Percentiles rank a stretch among this genome's conserved stretches.
These are phyloP conservation scores for Girardinus metallicus DNA, from an alignment of 2,797 vertebrate species.

Conservation along the genomic window DNA sequence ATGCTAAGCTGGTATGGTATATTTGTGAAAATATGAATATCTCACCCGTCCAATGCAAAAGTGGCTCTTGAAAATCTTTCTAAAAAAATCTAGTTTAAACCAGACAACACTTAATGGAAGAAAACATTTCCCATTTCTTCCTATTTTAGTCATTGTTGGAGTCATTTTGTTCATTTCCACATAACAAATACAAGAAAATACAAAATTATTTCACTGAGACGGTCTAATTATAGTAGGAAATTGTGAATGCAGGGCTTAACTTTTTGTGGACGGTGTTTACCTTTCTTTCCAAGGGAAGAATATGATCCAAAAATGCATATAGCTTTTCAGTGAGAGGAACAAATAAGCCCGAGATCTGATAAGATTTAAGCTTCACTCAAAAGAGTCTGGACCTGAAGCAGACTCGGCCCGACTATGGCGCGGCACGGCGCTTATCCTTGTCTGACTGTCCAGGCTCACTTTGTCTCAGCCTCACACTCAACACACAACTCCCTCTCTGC, in stretches of 20 bases:
- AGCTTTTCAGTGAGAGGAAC: constrained; percentile 72
- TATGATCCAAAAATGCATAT: constrained; percentile 55
- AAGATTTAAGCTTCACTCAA: constrained; percentile 69
- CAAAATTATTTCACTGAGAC: not conserved
- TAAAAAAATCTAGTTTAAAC: not conserved
- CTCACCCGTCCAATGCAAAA: not conserved
- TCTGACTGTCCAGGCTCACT: constrained; percentile 60
- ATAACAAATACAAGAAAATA: not conserved
- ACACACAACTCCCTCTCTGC: constrained; percentile 45
- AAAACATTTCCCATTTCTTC: not conserved
- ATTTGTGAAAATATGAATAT: not conserved
- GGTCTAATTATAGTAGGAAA: constrained; percentile 27
- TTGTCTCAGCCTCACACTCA: constrained; percentile 45
- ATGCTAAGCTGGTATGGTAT: not conserved
- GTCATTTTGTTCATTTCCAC: not conserved
- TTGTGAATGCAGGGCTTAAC: constrained; percentile 32
- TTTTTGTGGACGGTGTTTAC: constrained; percentile 51
- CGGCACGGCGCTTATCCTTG: constrained; percentile 67
- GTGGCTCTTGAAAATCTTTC: not conserved
- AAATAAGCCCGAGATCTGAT: constrained; percentile 75
- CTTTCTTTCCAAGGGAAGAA: constrained; percentile 46
- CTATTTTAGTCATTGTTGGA: not conserved
- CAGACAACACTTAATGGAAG: not conserved
- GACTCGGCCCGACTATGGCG: constrained; percentile 51
- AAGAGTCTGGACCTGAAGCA: constrained; percentile 53